phyloP scores from a whole-genome alignment of 2,113 vertebrate species.

The Zosterops hypoxanthus region DNA sequence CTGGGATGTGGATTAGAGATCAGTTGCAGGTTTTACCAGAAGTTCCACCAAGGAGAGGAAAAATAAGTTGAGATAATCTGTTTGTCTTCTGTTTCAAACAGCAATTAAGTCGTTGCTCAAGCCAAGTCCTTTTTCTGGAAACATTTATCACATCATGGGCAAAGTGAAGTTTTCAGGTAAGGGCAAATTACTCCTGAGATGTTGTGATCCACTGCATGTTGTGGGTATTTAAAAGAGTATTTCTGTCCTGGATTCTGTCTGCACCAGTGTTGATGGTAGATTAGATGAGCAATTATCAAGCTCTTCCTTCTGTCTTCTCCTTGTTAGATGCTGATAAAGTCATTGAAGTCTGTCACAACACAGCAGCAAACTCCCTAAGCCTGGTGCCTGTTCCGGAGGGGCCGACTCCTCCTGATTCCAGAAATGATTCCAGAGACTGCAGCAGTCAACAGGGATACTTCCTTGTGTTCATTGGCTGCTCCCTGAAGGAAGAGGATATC shows the following conservation, averaged over 20 bases:
- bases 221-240: fast-evolving
- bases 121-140: constrained; percentile 87
- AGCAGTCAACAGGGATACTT: constrained; percentile 73
- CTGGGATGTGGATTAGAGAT: background rate
- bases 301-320: background rate
- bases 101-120: constrained; percentile 86
- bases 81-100: constrained; percentile 67
- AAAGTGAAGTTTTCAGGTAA: constrained; percentile 93
- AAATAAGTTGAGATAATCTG: background rate
- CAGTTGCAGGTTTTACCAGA: background rate
- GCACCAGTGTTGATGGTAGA: background rate
- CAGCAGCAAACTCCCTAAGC: constrained; percentile 81
- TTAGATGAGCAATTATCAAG: background rate
- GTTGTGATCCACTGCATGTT: background rate
- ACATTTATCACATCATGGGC: constrained; percentile 91
- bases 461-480: constrained; percentile 88
- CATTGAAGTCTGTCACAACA: constrained; percentile 87
- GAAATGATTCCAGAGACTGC: constrained; percentile 55
- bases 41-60: background rate
- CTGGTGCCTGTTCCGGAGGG: constrained; percentile 74
- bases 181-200: background rate
- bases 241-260: background rate
- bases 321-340: constrained; percentile 82
- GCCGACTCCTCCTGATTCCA: constrained; percentile 63
- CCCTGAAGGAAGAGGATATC: constrained; percentile 86